Conservation (phyloP, 2,113 vertebrate genomes). For the Phalacrocorax carbo region DNA sequence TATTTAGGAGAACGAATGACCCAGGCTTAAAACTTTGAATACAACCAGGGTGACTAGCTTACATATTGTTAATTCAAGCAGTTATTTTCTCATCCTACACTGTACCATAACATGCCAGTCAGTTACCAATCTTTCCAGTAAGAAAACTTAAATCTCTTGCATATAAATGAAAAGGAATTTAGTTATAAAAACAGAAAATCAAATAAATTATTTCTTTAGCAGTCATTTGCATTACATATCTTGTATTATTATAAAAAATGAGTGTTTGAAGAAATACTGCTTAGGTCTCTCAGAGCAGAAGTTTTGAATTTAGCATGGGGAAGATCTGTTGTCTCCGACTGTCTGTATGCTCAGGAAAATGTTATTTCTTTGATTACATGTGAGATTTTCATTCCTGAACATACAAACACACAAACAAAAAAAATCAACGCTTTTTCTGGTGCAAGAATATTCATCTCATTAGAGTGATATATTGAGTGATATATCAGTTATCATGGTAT, state of each 20-base stretch:
- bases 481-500: background rate
- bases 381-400: background rate
- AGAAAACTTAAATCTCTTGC: background rate
- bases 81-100: background rate
- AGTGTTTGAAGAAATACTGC: background rate
- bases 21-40: background rate
- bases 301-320: background rate
- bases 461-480: background rate
- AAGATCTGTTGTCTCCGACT: background rate
- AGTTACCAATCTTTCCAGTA: background rate
- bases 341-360: background rate
- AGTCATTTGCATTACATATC: background rate
- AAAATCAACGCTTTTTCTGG: background rate
- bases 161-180: background rate
- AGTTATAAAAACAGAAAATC: background rate
- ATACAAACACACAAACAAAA: background rate
- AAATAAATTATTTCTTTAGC: background rate
- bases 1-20: background rate
- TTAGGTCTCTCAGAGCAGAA: background rate
- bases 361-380: background rate
- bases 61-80: background rate
- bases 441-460: background rate
- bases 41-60: background rate
- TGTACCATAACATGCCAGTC: background rate
- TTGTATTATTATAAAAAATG: background rate